Base-by-base conservation (phyloP, 2,888 invertebrate species). In the Loripinus fragilis region DNA sequence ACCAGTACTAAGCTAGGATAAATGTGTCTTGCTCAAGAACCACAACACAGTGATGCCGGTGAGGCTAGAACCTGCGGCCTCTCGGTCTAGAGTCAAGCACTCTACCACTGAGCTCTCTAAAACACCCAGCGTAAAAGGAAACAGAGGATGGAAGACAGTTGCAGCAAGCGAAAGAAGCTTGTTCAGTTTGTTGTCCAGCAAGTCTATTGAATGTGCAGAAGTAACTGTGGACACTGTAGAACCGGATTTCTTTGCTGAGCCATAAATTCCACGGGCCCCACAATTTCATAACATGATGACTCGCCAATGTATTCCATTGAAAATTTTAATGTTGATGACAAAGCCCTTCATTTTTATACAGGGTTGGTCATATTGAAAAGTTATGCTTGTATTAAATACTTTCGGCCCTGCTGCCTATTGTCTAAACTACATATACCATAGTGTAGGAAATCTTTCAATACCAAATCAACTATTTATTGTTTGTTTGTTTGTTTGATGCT, bases 331-430 rank as follows among this genome's bases (percentile, higher is more conserved):
- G 65, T 66, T 8, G 76, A 76, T 41, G 23, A 71, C 28, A 64
- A 48, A 48, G 69, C 64, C 28, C 23, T 75, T 3, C 64, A 75
- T 64, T 71, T 45, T 45, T 72, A 76, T 33, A 76, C 72, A 33
- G 76, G 72, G 1, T 52, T 72, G 25, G 41, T 72, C 30, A 20
- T 76, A 67, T 35, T 23, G 33, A 3, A 72, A 72, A 60, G 67
- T 82, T 10, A 48, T 76, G 12, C 12, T 38, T n/a, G n/a, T 8
- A 38, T 12, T 38, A 8, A 8, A 12, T 38, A 38, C 38, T 38
- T 38, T 38, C 5, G 38, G 38, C 7, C 38, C 38, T 5, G 12
- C 38, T 38, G 38, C 38, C 38, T 38, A 38, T 38, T 38, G 12
- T 12, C 38, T 38, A 38, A 38, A 38, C 12, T 38, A 38, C 12